These are phyloP conservation scores for Jordanella pulchra DNA, from an alignment of 2,797 vertebrate genomes.

Conservation along the genomic window DNA sequence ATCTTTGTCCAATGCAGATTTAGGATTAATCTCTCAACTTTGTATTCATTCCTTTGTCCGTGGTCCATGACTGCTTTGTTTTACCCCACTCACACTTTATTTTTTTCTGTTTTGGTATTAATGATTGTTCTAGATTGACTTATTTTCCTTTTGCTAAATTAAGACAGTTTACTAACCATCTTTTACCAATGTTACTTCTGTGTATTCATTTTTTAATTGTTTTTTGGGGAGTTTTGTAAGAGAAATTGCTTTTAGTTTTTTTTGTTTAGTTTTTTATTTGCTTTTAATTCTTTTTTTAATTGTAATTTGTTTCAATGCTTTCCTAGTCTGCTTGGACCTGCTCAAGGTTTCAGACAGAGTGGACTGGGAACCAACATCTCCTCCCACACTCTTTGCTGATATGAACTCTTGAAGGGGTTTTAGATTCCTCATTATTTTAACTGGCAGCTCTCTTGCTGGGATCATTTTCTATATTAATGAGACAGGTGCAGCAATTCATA, in stretches of 20 bases:
- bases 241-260: background rate
- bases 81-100: background rate
- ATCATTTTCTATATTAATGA: constrained; percentile 2
- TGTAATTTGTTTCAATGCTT: background rate
- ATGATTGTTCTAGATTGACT: background rate
- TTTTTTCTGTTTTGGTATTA: background rate
- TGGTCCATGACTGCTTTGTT: too few relatives aligned
- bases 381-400: background rate
- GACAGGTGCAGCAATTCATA: background rate
- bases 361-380: background rate
- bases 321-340: background rate
- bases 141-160: background rate
- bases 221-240: background rate
- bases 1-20: background rate
- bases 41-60: background rate
- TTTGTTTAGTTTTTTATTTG: too few relatives aligned
- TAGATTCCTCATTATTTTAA: background rate
- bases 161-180: background rate
- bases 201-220: background rate
- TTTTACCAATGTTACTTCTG: background rate
- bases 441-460: background rate
- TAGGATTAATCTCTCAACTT: background rate
- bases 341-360: background rate
- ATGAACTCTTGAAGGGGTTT: background rate
- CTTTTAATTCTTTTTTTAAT: background rate